phyloP scores from a whole-genome alignment of 2,888 invertebrate species.

The Lasioglossum lativentre region DNA sequence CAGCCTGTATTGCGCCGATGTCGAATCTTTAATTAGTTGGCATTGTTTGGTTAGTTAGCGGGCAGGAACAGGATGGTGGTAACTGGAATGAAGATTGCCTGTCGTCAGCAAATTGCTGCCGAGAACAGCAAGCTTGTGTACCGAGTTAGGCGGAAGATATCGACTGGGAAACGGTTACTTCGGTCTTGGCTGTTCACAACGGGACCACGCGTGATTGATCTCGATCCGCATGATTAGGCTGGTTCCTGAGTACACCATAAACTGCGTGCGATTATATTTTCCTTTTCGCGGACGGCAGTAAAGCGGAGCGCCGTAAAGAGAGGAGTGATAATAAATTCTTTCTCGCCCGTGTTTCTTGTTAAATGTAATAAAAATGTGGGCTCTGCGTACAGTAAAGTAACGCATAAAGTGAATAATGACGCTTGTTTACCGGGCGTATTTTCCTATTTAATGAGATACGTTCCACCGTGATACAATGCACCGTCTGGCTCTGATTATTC shows the following conservation, averaged over 20 bases:
- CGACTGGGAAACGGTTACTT: conserved; percentile 31
- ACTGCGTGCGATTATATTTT: conserved; percentile 48
- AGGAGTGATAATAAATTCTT: conserved; percentile 55
- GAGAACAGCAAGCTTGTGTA: conserved; percentile 32
- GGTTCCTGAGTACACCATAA: conserved; percentile 17
- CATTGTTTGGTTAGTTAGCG: conserved; percentile 73
- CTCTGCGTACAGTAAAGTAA: conserved; percentile 32
- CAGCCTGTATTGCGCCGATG: conserved; percentile 57
- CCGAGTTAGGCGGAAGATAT: conserved; percentile 37
- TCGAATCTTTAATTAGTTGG: conserved; percentile 78
- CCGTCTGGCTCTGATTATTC: conserved; percentile 16
- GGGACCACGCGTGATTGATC: background rate
- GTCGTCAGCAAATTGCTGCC: conserved; percentile 65
- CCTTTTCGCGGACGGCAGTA: conserved; percentile 19
- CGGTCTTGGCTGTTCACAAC: background rate
- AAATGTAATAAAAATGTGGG: conserved; percentile 35
- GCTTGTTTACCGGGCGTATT: conserved; percentile 50
- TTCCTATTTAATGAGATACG: conserved; percentile 31
- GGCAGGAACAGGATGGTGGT: conserved; percentile 36
- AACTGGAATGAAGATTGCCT: conserved; percentile 63
- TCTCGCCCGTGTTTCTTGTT: conserved; percentile 18
- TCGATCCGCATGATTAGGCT: background rate
- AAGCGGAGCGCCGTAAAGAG: conserved; percentile 41
- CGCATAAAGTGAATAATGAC: conserved; percentile 52
- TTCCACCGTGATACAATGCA: conserved; percentile 4